Evolutionary conservation across 2,888 invertebrate species (phyloP).

Genomic region (Drosophila mercatorum): DNA sequence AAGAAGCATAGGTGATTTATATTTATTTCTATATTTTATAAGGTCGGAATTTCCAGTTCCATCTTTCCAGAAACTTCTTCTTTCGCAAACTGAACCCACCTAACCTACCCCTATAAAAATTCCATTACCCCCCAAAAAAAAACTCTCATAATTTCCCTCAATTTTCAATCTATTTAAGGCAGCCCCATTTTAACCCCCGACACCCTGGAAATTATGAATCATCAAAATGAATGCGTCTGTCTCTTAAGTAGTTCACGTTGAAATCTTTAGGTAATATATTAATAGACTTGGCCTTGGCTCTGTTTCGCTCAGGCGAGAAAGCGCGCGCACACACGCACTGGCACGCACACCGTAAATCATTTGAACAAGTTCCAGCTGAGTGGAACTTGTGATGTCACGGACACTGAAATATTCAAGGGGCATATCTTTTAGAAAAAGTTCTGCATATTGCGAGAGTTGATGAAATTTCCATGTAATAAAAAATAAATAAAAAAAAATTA

Average conservation of each 20-base stretch:
- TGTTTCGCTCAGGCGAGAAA: constrained; percentile 32
- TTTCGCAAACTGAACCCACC: background rate
- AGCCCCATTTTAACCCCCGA: background rate
- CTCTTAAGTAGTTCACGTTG: constrained; percentile 27
- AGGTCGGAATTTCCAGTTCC: too few species aligned
- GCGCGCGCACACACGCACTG: background rate
- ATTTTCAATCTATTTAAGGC: constrained; percentile 14
- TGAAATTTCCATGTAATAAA: constrained; percentile 24
- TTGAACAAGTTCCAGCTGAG: constrained; percentile 26
- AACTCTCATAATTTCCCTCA: background rate
- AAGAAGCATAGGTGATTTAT: background rate
- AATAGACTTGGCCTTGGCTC: constrained; percentile 54
- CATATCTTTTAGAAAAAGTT: constrained; percentile 12
- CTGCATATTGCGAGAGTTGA: constrained; percentile 16
- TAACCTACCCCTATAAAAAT: background rate
- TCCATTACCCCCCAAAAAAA: background rate
- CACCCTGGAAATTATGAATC: constrained; percentile 42
- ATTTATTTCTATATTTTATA: background rate
- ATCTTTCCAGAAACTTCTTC: background rate
- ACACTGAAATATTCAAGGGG: constrained; percentile 2
- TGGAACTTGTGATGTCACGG: constrained; percentile 23
- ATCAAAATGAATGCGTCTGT: constrained; percentile 18
- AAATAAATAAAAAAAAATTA: constrained; percentile 4
- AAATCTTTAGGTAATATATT: constrained; percentile 36
- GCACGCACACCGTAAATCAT: constrained; percentile 13